Percentiles rank a stretch among this genome's conserved stretches.
phyloP scores from a whole-genome alignment of 1,140 invertebrate species.

The Ladona fulva region DNA sequence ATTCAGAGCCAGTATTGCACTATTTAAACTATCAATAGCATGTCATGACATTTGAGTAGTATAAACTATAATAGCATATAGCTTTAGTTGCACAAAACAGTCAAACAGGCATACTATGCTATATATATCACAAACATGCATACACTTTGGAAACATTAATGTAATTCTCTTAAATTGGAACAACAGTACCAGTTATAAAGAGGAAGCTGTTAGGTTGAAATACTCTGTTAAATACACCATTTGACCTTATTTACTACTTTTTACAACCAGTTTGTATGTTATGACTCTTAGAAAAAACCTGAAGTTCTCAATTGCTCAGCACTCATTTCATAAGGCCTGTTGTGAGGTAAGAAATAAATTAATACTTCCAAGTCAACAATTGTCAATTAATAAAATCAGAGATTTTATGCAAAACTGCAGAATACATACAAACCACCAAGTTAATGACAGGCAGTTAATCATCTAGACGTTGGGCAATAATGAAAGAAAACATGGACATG shows the following conservation, averaged over 20 bases:
- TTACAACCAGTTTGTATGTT: not conserved
- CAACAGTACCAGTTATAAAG: not conserved
- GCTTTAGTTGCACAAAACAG: conserved; percentile 9
- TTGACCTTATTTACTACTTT: not conserved
- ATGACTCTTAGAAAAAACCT: not conserved
- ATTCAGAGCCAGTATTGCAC: not conserved
- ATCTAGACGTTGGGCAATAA: too few species aligned
- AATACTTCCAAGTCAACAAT: too few species aligned
- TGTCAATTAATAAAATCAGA: too few species aligned
- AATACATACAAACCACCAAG: too few species aligned
- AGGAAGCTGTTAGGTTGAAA: not conserved
- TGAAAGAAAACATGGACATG: too few species aligned
- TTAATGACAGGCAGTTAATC: too few species aligned
- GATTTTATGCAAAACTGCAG: too few species aligned
- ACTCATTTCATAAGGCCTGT: not conserved
- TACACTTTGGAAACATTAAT: not conserved
- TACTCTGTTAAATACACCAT: conserved; percentile 6
- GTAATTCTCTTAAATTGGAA: not conserved
- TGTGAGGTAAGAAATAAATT: not conserved
- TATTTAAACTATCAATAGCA: not conserved
- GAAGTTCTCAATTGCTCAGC: not conserved
- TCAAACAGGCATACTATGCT: conserved; percentile 4
- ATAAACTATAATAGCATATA: conserved; percentile 9
- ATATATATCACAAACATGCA: conserved; percentile 2
- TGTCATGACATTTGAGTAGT: not conserved